phyloP scores from a whole-genome alignment of 2,113 vertebrate species.

The Oceanodroma tethys region DNA sequence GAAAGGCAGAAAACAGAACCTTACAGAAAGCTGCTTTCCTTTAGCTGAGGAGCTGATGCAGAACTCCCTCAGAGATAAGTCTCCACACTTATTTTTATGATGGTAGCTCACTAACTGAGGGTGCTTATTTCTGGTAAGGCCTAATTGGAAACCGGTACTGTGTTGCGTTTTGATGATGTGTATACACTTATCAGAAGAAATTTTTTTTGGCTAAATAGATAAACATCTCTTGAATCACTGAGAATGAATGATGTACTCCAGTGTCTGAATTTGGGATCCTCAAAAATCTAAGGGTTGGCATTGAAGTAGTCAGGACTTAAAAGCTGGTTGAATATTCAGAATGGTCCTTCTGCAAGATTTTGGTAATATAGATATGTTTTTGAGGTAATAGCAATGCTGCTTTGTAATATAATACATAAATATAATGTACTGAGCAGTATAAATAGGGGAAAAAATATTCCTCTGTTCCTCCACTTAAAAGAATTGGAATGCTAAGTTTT shows the following conservation, averaged over 20 bases:
- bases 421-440: neutral
- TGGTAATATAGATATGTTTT: neutral
- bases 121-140: neutral
- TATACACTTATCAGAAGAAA: neutral
- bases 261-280: neutral
- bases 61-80: neutral
- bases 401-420: neutral
- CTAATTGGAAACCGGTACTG: neutral
- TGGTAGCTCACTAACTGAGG: neutral
- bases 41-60: neutral
- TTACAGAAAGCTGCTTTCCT: neutral
- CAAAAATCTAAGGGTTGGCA: neutral
- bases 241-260: neutral
- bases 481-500: accelerated
- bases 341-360: neutral
- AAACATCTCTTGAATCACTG: neutral
- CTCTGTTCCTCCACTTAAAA: neutral
- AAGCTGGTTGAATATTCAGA: neutral
- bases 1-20: neutral
- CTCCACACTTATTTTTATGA: neutral
- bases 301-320: neutral
- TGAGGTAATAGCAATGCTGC: neutral
- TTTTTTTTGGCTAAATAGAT: neutral
- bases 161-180: neutral
- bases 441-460: neutral